Evolutionary conservation across 1,140 invertebrate genomes (phyloP), one percentile per base, ranked within the genome.

Genomic region (Meloidogyne hapla): DNA sequence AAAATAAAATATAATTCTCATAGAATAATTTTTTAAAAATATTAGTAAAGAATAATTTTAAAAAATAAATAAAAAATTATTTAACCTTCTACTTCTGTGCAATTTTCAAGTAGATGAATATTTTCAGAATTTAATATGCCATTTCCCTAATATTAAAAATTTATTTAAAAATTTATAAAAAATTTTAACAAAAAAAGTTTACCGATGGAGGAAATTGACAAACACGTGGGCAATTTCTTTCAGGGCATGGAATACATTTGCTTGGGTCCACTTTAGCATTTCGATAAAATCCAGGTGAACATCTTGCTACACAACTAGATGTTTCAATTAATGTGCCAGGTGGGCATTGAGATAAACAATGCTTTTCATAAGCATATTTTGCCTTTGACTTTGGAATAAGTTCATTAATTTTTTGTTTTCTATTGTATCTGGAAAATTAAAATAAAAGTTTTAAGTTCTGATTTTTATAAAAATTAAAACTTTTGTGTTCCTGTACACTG

Each of bases 71-170:
- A 33, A 33, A 33, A 33, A 33, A 33, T 33, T 6, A 80, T 78
- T 63, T 83, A 77, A 15, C 80, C 80, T 48, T 81, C 80, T 26
- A 81, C 82, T 71, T 81, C 80, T 15, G 76, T 72, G 61, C 80
- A 81, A 42, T 81, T 81, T 38, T 68, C 45, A 23, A 81, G 76
- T 26, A 77, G 13, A n/a, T 68, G 68, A 69, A 81, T 81, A 42
- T 78, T 81, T 26, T 48, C 21, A 26, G 77, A 71, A 70, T 81
- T 74, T 18, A 81, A 48, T 5, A 18, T 63, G 12, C 42, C 70
- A 0, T n/a, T 70, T 61, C 83, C 40, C 25, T 69, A 21, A 61
- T 79, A 10, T 80, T 77, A 80, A 38, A 38, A 75, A 76, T 62
- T 15, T 23, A 23, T 45, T 21, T 2, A 63, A 72, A 69, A 71